Evolutionary conservation across 2,888 invertebrate genomes (phyloP).

Genomic region (Trypoxylon attenuatum): DNA sequence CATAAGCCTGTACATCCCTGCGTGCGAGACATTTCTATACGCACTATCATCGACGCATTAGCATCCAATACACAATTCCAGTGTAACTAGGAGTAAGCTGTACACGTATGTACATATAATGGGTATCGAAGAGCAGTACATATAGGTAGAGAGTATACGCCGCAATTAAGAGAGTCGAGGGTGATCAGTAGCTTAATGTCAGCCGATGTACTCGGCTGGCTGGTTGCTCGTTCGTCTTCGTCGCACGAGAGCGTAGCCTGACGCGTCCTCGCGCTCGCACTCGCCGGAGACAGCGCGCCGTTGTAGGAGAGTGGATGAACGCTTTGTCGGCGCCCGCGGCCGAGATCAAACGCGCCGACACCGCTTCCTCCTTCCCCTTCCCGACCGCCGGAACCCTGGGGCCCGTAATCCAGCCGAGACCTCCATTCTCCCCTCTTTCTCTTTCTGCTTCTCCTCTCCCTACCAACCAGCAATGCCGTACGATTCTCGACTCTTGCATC

Average conservation of each 20-base stretch:
- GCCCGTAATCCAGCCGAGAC: slow-evolving; percentile 51
- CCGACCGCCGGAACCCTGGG: slow-evolving; percentile 20
- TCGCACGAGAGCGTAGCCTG: slow-evolving; percentile 38
- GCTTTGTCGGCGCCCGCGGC: slow-evolving; percentile 74
- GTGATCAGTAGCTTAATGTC: background rate
- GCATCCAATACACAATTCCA: too few species aligned
- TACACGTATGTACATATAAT: too few species aligned
- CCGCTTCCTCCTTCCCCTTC: slow-evolving; percentile 56
- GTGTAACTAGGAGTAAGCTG: too few species aligned
- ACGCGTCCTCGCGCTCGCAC: slow-evolving; percentile 40
- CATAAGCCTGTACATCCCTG: too few species aligned
- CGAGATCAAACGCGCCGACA: slow-evolving; percentile 72
- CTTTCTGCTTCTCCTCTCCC: slow-evolving; percentile 11
- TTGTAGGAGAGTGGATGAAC: slow-evolving; percentile 65
- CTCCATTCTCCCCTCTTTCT: slow-evolving; percentile 47
- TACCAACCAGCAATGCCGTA: slow-evolving; percentile 13
- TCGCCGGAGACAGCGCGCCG: slow-evolving; percentile 53
- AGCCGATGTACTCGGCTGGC: slow-evolving; percentile 11
- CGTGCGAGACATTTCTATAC: too few species aligned
- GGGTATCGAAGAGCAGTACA: too few species aligned
- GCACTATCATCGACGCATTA: too few species aligned
- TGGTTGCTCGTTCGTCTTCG: slow-evolving; percentile 31
- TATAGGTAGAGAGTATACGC: too few species aligned
- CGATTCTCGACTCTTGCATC: background rate
- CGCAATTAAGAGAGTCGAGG: too few species aligned